Base-by-base conservation (phyloP, 2,888 invertebrate species). In the Geophilus truncorum region DNA sequence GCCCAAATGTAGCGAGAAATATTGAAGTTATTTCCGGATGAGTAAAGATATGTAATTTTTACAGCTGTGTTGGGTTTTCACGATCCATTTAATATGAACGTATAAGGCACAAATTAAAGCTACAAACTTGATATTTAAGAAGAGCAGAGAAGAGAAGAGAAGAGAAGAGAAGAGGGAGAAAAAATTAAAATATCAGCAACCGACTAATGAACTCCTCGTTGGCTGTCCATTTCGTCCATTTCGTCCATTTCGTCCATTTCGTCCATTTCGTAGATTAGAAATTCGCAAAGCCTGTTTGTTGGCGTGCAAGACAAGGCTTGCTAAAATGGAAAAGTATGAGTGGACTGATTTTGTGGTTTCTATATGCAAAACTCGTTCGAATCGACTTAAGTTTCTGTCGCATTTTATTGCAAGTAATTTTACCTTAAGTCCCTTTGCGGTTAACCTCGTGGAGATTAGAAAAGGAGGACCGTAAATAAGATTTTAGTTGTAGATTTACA, bases 21-120 rank as follows among this genome's bases (percentile, higher is more conserved):
- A 70, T 70, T 70, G 70, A 70, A 70, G 70, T 70, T 70, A 70
- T 70, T 70, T 70, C 70, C 70, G 70, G 70, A 70, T 70, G 70
- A 70, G 70, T 70, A 70, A 70, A 70, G 70, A 70, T 70, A 70
- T 70, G 28, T 70, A 70, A 70, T 70, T 70, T 70, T 70, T 70
- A 70, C 70, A 25, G 70, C 70, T 70, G 70, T 70, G 70, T 70
- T 70, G 70, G 25, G 70, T 70, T 70, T 70, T 70, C 70, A 70
- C 70, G 70, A 25, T 70, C 70, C 70, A 70, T 70, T 70, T 70
- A 70, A 70, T 70, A 15, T 25, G 15, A 70, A 70, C 70, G 70
- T 70, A 23, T 4, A 70, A 9, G 70, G n/a, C 70, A 28, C 15
- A 28, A 70, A 70, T 70, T 70, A 70, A 23, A 70, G 70, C 51